phyloP scores from a whole-genome alignment of 2,888 invertebrate species.

The Ectobius pallidus region DNA sequence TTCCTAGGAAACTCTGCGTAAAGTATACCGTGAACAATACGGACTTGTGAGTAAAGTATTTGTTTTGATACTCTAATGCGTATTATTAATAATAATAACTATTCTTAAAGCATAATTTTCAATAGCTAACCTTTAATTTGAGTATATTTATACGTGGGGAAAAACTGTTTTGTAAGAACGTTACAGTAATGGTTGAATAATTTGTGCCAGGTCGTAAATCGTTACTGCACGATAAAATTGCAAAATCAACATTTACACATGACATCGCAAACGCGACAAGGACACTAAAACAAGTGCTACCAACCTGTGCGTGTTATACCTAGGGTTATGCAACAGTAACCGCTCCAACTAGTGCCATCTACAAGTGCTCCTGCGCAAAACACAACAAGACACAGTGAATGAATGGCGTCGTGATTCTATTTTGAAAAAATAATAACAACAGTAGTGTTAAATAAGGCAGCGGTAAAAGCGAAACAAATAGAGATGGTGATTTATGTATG shows the following conservation, averaged over 20 bases:
- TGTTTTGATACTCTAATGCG: too few species aligned
- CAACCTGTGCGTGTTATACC: background rate
- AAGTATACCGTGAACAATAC: too few species aligned
- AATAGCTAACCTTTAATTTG: too few species aligned
- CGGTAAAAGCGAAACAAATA: constrained; percentile 1
- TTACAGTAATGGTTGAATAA: too few species aligned
- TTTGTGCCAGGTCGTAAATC: too few species aligned
- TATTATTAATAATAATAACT: too few species aligned
- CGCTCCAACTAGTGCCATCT: background rate
- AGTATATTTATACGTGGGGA: too few species aligned
- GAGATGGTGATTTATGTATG: constrained; percentile 34
- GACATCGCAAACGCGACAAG: constrained; percentile 1
- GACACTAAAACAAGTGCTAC: background rate
- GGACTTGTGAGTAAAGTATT: too few species aligned
- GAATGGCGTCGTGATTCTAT: constrained; percentile 1
- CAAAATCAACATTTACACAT: background rate
- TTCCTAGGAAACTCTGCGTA: too few species aligned
- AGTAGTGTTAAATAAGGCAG: background rate
- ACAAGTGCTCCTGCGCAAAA: background rate
- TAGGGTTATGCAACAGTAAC: background rate
- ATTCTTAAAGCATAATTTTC: too few species aligned
- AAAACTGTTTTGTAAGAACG: too few species aligned
- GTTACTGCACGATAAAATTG: too few species aligned
- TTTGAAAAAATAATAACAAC: background rate
- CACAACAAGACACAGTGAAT: background rate